Percentiles rank a stretch among this genome's conserved stretches.
Conservation (phyloP, 2,888 invertebrate species). For the Xanthia icteritia region DNA sequence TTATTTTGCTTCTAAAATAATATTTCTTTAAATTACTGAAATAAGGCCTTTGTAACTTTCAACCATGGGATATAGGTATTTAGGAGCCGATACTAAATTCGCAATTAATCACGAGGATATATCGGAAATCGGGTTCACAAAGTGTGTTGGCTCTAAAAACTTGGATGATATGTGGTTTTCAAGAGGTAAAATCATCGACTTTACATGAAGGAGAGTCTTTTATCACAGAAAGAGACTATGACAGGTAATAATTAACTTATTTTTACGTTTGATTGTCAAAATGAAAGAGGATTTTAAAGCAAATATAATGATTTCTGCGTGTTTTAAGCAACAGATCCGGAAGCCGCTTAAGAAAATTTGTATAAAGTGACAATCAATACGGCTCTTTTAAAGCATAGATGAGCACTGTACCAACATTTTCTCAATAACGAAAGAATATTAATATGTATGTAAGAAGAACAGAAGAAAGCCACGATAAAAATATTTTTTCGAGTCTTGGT, state of each 20-base stretch:
- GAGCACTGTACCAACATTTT: neutral
- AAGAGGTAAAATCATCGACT: neutral
- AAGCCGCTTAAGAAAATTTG: neutral
- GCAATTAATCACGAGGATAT: neutral
- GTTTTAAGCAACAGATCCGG: neutral
- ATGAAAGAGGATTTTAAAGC: neutral
- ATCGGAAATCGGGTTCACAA: neutral
- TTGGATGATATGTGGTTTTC: neutral
- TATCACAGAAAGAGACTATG: neutral
- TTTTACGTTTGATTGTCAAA: neutral
- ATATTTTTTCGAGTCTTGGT: neutral
- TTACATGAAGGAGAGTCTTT: neutral
- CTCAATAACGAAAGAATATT: neutral
- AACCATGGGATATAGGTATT: too few species aligned
- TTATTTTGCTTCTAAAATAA: neutral
- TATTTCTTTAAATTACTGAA: neutral
- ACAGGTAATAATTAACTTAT: neutral
- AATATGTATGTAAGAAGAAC: neutral
- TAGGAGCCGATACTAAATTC: neutral
- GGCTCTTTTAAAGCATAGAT: neutral
- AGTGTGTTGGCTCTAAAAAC: neutral
- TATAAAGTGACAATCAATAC: neutral
- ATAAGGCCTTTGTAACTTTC: neutral
- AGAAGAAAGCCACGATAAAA: neutral
- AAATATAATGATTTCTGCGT: neutral